phyloP scores from a whole-genome alignment of 2,797 vertebrate species.

The Sciurus carolinensis region DNA sequence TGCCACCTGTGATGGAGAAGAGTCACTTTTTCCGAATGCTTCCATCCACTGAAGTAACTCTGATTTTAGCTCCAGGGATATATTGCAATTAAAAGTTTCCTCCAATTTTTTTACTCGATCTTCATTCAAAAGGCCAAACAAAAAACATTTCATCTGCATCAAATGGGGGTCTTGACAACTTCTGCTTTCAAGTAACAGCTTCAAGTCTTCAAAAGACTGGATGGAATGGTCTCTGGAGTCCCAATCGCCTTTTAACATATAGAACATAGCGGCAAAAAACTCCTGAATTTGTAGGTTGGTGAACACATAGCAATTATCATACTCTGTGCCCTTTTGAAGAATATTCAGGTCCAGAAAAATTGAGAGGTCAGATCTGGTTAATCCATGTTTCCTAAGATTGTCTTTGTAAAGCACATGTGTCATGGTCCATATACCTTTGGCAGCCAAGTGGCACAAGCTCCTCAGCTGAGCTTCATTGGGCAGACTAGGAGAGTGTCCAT shows the following conservation, averaged over 20 bases:
- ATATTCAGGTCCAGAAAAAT: conserved; percentile 77
- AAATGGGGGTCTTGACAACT: conserved; percentile 70
- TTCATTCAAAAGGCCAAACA: conserved; percentile 87
- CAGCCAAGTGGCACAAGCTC: conserved; percentile 80
- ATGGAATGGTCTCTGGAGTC: background rate
- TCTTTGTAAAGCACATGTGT: conserved; percentile 79
- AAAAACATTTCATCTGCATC: conserved; percentile 75
- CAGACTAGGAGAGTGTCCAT: background rate
- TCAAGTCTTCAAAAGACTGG: conserved; percentile 59
- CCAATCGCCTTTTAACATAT: conserved; percentile 55
- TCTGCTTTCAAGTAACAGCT: conserved; percentile 70
- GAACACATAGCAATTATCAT: conserved; percentile 80
- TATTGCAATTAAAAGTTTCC: conserved; percentile 67
- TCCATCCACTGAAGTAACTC: conserved; percentile 68
- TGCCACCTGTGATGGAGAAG: background rate
- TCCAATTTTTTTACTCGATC: conserved; percentile 69
- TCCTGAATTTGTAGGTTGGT: conserved; percentile 81
- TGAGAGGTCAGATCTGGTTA: conserved; percentile 72
- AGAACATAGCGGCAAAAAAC: conserved; percentile 84
- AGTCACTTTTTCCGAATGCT: background rate
- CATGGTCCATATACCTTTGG: conserved; percentile 74
- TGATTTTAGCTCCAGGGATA: conserved; percentile 70
- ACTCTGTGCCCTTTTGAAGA: conserved; percentile 77
- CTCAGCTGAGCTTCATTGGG: conserved; percentile 68
- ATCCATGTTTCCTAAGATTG: conserved; percentile 74